Evolutionary conservation across 2,888 invertebrate genomes (phyloP).

Genomic region (Galeruca laticollis): DNA sequence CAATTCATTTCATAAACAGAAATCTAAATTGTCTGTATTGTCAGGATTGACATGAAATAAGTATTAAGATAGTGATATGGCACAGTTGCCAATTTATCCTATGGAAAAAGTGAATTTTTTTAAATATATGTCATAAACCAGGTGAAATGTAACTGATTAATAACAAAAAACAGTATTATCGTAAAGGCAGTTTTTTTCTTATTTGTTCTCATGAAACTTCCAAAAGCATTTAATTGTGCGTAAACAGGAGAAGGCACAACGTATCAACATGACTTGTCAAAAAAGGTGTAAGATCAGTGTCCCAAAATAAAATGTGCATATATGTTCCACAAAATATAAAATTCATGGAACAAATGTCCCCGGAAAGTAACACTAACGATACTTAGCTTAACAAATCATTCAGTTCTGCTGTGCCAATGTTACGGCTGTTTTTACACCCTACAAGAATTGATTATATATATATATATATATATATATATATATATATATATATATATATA

Average conservation of each 20-base stretch:
- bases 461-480: too few species aligned
- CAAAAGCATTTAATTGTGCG: slow-evolving; percentile 59
- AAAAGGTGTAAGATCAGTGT: slow-evolving; percentile 49
- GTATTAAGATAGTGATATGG: too few species aligned
- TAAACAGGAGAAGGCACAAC: slow-evolving; percentile 64
- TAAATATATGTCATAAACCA: neutral
- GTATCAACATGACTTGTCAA: slow-evolving; percentile 56
- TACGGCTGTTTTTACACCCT: slow-evolving; percentile 60
- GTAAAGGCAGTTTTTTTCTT: neutral
- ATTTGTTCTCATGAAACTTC: slow-evolving; percentile 34
- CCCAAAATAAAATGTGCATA: slow-evolving; percentile 27
- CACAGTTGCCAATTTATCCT: too few species aligned
- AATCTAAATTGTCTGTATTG: too few species aligned
- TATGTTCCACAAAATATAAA: neutral
- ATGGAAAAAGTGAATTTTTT: neutral
- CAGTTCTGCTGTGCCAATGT: slow-evolving; percentile 56
- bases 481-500: too few species aligned
- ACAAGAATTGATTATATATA: slow-evolving; percentile 40
- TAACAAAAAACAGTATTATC: neutral
- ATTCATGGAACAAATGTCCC: slow-evolving; percentile 32
- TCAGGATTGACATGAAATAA: too few species aligned
- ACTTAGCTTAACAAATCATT: slow-evolving; percentile 20
- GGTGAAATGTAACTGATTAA: neutral
- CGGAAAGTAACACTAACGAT: slow-evolving; percentile 37
- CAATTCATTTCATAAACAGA: too few species aligned